These are phyloP conservation scores for Lasius platythorax DNA, from an alignment of 2,888 invertebrate species.

Conservation along the genomic window DNA sequence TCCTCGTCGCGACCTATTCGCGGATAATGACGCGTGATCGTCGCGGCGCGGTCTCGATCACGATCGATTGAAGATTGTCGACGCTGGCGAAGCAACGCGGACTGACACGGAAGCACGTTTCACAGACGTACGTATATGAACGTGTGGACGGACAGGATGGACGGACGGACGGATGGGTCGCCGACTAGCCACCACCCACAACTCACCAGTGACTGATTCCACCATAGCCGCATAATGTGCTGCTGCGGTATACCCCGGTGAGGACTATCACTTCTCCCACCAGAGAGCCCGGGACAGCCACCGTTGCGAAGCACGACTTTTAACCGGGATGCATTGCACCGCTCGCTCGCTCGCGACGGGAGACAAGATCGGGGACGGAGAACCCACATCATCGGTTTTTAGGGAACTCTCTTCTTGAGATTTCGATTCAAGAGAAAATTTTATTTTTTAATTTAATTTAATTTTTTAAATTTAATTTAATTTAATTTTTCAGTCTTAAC, in stretches of 20 bases:
- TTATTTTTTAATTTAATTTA: background rate
- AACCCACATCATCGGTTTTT: background rate
- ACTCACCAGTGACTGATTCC: constrained; percentile 85
- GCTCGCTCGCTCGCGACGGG: constrained; percentile 44
- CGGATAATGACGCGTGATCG: constrained; percentile 25
- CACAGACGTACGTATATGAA: constrained; percentile 31
- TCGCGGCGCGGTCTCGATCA: constrained; percentile 52
- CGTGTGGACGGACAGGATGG: constrained; percentile 48
- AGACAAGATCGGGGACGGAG: constrained; percentile 2
- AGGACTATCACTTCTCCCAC: constrained; percentile 85
- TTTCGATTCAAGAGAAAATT: background rate
- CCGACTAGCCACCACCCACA: constrained; percentile 85
- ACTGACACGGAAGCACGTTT: constrained; percentile 67
- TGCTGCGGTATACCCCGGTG: constrained; percentile 80
- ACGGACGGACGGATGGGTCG: constrained; percentile 68
- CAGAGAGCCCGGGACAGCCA: constrained; percentile 80
- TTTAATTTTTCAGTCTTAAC: background rate
- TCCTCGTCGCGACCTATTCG: constrained; percentile 4
- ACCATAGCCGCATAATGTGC: constrained; percentile 83
- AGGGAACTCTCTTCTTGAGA: background rate
- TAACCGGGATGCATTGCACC: constrained; percentile 75
- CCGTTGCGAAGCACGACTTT: constrained; percentile 80
- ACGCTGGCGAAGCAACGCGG: constrained; percentile 45
- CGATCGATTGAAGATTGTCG: constrained; percentile 60
- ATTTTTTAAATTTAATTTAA: no score